Base-by-base conservation (phyloP, 2,888 invertebrate genomes). In the Drosophila tanythrix region DNA sequence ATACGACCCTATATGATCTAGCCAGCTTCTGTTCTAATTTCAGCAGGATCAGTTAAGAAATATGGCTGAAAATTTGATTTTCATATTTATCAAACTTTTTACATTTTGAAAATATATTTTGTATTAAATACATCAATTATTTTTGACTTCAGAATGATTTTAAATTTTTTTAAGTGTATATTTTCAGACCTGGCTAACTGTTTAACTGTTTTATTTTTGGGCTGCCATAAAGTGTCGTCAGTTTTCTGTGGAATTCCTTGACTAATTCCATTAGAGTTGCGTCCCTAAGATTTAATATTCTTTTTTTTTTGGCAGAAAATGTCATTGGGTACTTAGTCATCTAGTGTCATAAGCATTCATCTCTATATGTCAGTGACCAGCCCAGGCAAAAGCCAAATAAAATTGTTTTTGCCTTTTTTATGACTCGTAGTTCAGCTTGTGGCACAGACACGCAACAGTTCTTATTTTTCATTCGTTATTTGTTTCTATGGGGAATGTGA, bases 381-480 rank as follows among this genome's bases (percentile, higher is more conserved):
- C 66, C 52, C 67, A 63, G 75, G 60, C 69, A 59, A 64, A 36
- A 59, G 15, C 15, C 25, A 8, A 46, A 25, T 46, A 15, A n/a
- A 63, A 46, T 35, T 31, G 4, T 40, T 52, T 33, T 77, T 40
- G 43, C 15, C n/a, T n/a, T 13, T 13, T 64, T 62, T 55, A 63
- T 68, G 50, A 57, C 35, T 25, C 29, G 35, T 31, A 25, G 51
- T 64, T 48, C 36, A 25, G 15, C 60, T 57, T 52, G 35, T 43
- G 51, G 21, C 62, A 36, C 11, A n/a, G 40, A 69, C 89, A 84
- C 84, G 84, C 90, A 84, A 84, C 90, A 80, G 69, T 65, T 67
- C 27, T 50, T 66, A 10, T 40, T 53, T 21, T 8, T n/a, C 36
- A 51, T 67, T 31, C 38, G 35, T 33, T 21, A 25, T 29, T 21